phyloP scores from a whole-genome alignment of 2,797 vertebrate genomes.

The Eidolon dupreanum region DNA sequence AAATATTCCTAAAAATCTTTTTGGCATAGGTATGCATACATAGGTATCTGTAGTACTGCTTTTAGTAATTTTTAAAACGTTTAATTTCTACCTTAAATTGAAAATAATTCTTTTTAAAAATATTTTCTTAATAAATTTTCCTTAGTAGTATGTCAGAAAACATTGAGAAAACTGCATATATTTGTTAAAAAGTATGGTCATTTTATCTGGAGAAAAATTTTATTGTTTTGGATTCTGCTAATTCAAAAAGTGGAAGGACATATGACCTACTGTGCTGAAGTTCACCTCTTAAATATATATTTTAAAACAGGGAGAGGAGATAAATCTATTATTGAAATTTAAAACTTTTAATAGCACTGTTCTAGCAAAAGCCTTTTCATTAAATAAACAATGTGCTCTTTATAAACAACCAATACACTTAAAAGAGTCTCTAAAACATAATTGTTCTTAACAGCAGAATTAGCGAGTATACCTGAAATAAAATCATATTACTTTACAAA shows the following conservation, averaged over 20 bases:
- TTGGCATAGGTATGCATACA: not conserved
- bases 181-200: not conserved
- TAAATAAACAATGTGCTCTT: not conserved
- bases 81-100: not conserved
- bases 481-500: not conserved
- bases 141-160: not conserved
- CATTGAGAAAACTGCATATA: not conserved
- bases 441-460: not conserved
- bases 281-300: not conserved
- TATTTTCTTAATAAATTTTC: not conserved
- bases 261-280: not conserved
- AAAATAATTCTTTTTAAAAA: not conserved
- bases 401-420: not conserved
- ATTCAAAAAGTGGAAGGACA: not conserved
- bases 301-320: not conserved
- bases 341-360: not conserved
- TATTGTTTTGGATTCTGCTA: not conserved
- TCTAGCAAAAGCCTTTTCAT: not conserved
- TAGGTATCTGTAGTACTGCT: not conserved
- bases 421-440: not conserved
- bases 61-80: not conserved
- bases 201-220: not conserved
- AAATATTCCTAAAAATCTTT: not conserved
- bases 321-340: not conserved
- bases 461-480: not conserved